Evolutionary conservation across 2,113 vertebrate species (phyloP), one percentile per base, ranked within the genome.

Genomic region (Leucoraja erinaceus): DNA sequence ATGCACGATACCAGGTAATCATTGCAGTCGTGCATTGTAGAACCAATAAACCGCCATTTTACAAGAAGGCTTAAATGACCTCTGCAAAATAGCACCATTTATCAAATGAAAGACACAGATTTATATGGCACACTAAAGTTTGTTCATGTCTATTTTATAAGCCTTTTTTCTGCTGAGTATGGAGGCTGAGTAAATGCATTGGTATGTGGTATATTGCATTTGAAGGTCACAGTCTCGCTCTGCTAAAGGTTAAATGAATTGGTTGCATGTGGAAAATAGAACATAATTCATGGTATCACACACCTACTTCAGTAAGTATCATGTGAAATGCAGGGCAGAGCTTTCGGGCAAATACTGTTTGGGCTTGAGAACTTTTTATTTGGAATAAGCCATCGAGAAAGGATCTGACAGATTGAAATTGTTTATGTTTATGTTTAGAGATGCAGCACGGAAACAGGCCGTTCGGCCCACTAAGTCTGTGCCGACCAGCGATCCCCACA

Each of bases 111-210:
- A 91, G 33, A 18, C 31, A 54, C 72, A 33, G 16, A 18, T 91
- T 72, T 91, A 47, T 12, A 91, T 25, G 88, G 33, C 33, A 66
- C 33, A 25, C 66, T 70, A 8, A 72, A 20, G 18, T 70, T 91
- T 90, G 72, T 72, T 72, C 66, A 47, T 91, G 63, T 91, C 66
- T 72, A 91, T 47, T 91, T 91, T 47, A 70, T 47, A 91, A 70
- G 8, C 88, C n/a, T 70, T 66, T 91, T 54, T 72, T 91, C 90
- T 91, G 68, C 90, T 91, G 66, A 91, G 88, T 18, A 33, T 91
- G 66, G 33, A 31, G 70, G 88, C 66, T 91, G 90, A 91, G 22
- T 91, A 91, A 91, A 91, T 72, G 66, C 33, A 54, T 68, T 91
- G 68, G 90, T 54, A 74, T 91, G 68, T 72, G 31, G 38, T 91